Evolutionary conservation across 2,888 invertebrate species (phyloP).

Genomic region (Lypha dubia): DNA sequence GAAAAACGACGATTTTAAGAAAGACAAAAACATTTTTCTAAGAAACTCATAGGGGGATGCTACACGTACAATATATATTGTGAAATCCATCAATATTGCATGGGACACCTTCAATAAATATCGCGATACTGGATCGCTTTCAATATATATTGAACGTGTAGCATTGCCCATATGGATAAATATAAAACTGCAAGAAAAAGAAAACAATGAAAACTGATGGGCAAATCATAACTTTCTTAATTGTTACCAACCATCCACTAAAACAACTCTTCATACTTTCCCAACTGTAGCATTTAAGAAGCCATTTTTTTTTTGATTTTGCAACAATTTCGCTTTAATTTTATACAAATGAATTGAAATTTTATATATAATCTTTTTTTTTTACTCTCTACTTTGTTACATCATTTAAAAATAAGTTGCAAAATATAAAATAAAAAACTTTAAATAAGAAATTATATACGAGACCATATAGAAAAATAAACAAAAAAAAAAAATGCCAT

Average conservation of each 20-base stretch:
- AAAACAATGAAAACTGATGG: too few species aligned
- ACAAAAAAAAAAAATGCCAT: constrained; percentile 78
- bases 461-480: constrained; percentile 75
- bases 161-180: too few species aligned
- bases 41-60: too few species aligned
- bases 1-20: too few species aligned
- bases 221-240: too few species aligned
- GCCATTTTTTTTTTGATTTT: constrained; percentile 78
- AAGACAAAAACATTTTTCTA: too few species aligned
- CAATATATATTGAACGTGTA: too few species aligned
- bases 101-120: too few species aligned
- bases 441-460: constrained; percentile 80
- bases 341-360: constrained; percentile 79
- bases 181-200: too few species aligned
- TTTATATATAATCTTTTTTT: constrained; percentile 68
- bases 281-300: constrained; percentile 25
- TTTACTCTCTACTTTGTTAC: constrained; percentile 70
- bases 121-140: too few species aligned
- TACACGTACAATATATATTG: too few species aligned
- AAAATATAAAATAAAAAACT: constrained; percentile 55
- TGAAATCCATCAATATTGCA: too few species aligned
- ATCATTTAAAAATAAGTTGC: constrained; percentile 61
- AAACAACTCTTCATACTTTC: background rate
- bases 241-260: background rate
- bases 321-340: constrained; percentile 80